Evolutionary conservation across 2,113 vertebrate species (phyloP).

Genomic region (Indicator maculatus): DNA sequence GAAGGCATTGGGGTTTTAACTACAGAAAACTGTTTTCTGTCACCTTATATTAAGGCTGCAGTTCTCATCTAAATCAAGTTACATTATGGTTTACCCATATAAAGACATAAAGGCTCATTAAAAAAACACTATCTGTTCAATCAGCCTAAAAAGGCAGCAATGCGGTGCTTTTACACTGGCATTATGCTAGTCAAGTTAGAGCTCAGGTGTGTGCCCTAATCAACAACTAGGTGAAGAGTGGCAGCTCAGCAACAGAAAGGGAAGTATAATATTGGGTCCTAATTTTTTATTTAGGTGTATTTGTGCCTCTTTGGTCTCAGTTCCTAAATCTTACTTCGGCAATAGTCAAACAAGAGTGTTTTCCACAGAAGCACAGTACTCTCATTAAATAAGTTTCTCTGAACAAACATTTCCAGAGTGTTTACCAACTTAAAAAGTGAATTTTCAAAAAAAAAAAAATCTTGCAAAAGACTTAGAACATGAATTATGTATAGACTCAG

Average conservation of each 20-base stretch:
- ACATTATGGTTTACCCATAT: not conserved
- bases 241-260: not conserved
- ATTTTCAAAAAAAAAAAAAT: not conserved
- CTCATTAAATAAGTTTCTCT: not conserved
- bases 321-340: not conserved
- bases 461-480: not conserved
- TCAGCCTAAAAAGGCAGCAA: not conserved
- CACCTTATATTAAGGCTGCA: not conserved
- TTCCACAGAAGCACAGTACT: fast-evolving
- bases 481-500: not conserved
- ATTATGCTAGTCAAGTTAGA: not conserved
- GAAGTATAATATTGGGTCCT: not conserved
- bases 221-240: not conserved
- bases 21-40: not conserved
- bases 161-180: fast-evolving
- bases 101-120: not conserved
- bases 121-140: not conserved
- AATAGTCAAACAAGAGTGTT: not conserved
- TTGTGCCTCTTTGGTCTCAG: not conserved
- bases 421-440: not conserved
- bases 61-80: not conserved
- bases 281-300: not conserved
- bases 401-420: not conserved
- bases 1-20: not conserved
- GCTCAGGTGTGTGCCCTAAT: not conserved